phyloP scores from a whole-genome alignment of 2,797 vertebrate genomes.

The Moxostoma hubbsi region DNA sequence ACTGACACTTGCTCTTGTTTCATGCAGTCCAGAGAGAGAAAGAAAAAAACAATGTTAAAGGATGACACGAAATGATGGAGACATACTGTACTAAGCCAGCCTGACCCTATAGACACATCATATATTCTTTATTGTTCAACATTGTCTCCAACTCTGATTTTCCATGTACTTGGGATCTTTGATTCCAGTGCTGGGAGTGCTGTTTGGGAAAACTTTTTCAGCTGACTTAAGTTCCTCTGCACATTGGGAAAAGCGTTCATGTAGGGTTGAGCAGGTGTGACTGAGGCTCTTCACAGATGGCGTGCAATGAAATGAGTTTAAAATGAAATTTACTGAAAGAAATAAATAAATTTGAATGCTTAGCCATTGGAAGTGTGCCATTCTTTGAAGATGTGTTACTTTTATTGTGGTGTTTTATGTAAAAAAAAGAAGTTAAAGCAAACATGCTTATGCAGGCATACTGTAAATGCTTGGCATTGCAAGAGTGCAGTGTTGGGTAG shows the following conservation, averaged over 20 bases:
- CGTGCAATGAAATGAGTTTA: conserved; percentile 66
- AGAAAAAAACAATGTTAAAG: background rate
- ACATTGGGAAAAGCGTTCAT: conserved; percentile 81
- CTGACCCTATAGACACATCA: background rate
- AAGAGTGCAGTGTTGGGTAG: too few relatives aligned
- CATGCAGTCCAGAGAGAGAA: background rate
- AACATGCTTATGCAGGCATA: too few relatives aligned
- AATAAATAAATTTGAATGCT: too few relatives aligned
- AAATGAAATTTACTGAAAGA: background rate
- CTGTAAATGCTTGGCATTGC: too few relatives aligned
- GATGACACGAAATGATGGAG: background rate
- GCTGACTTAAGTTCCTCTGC: conserved; percentile 65
- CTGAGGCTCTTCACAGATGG: conserved; percentile 79
- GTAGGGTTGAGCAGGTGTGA: conserved; percentile 80
- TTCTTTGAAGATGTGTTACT: too few relatives aligned
- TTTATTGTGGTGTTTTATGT: conserved; percentile 60
- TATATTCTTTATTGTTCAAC: background rate
- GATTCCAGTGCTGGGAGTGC: conserved; percentile 28
- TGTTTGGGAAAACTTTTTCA: conserved; percentile 34
- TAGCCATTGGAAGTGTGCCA: too few relatives aligned
- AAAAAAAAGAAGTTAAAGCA: conserved; percentile 51
- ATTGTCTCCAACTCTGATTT: background rate
- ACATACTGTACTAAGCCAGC: background rate
- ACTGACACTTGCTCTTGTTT: conserved; percentile 17
- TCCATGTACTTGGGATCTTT: background rate